Evolutionary conservation across 2,888 invertebrate genomes (phyloP), one percentile per base, ranked within the genome.

Genomic region (Hydriomena furcata): DNA sequence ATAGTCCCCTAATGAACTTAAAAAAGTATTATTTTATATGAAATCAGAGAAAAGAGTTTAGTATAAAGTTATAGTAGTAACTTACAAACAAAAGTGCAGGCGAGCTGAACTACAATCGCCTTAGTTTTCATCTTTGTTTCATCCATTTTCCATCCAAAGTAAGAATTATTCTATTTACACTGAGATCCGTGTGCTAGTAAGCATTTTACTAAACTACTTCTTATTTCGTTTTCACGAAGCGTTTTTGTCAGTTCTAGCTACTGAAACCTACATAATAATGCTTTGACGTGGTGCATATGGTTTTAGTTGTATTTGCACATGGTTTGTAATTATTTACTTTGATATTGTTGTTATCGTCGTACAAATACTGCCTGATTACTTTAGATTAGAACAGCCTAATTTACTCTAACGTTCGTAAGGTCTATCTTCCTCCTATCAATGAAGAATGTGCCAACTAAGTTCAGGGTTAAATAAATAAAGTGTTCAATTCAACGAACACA

Each of bases 51-150:
- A n/a, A n/a, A n/a, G n/a, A n/a, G n/a, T n/a, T n/a, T n/a, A n/a
- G n/a, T n/a, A n/a, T n/a, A n/a, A n/a, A n/a, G n/a, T n/a, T n/a
- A n/a, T n/a, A n/a, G n/a, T n/a, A n/a, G n/a, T n/a, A 28, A 28
- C 71, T 65, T 52, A 72, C 72, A n/a, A n/a, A 66, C 43, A 10
- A 65, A 31, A 0, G 59, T 10, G 21, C 46, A 58, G 32, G 54
- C 12, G 20, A 47, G 46, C 31, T 70, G 70, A 11, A 56, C 44
- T 3, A 63, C 2, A 38, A 51, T 12, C 2, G 40, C 21, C 11
- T 30, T 40, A 12, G 8, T 20, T n/a, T 34, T 34, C 10, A 34
- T 34, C 10, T 8, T 21, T 4, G 11, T 10, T 2, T 38, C 20
- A 10, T 20, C 27, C 17, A 10, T 28, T 7, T 38, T 10, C 17